Evolutionary conservation across 2,797 vertebrate species (phyloP).

Genomic region (Capromys pilorides): DNA sequence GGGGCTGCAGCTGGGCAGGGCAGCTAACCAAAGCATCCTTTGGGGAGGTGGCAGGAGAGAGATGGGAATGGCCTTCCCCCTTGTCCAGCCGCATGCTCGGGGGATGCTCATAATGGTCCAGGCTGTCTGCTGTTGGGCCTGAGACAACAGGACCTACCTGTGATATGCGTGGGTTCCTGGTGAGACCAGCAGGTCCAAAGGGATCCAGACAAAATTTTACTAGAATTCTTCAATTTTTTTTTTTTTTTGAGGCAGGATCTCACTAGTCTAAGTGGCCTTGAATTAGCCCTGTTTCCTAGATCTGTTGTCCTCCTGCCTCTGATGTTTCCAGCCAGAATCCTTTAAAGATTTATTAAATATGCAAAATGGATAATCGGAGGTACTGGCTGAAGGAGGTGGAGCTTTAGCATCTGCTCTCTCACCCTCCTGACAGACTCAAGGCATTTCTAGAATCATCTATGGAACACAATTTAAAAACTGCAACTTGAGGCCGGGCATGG

Average conservation of each 20-base stretch:
- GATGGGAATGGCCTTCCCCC: not conserved
- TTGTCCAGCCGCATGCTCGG: not conserved
- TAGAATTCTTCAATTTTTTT: not conserved
- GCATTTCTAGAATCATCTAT: not conserved
- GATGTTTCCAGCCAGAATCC: not conserved
- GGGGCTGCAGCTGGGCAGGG: not conserved
- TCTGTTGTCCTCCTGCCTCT: not conserved
- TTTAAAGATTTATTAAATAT: not conserved
- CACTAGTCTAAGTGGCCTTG: not conserved
- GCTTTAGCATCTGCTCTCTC: not conserved
- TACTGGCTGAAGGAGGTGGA: not conserved
- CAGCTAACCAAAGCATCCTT: not conserved
- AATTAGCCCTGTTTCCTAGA: not conserved
- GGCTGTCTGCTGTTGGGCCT: not conserved
- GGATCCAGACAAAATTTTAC: not conserved
- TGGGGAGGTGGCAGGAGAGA: not conserved
- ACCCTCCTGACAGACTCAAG: no score
- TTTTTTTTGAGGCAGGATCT: not conserved
- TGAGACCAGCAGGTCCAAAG: not conserved
- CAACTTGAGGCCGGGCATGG: not conserved
- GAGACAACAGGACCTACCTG: not conserved
- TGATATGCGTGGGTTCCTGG: not conserved
- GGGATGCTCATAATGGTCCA: not conserved
- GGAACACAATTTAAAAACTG: not conserved
- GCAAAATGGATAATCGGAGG: not conserved